phyloP scores from a whole-genome alignment of 2,888 invertebrate genomes.

The Willowsia nigromaculata region DNA sequence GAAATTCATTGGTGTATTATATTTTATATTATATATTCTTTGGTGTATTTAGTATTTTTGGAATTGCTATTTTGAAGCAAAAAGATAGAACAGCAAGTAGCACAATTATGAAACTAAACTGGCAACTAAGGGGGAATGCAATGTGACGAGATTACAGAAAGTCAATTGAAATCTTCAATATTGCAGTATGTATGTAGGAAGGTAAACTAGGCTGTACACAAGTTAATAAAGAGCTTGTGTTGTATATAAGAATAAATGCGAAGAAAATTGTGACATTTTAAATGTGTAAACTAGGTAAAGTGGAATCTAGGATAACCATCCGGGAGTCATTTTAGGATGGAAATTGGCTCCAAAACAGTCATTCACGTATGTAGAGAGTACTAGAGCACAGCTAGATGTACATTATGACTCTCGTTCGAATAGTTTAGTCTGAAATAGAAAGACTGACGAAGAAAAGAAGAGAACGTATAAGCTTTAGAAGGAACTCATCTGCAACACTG shows the following conservation, averaged over 20 bases:
- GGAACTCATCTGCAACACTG: slow-evolving; percentile 62
- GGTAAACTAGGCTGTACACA: neutral
- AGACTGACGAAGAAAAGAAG: neutral
- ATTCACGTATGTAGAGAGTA: neutral
- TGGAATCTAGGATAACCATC: slow-evolving; percentile 31
- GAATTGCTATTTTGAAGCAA: too few species aligned
- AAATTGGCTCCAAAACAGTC: neutral
- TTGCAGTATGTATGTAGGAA: too few species aligned
- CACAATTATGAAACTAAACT: too few species aligned
- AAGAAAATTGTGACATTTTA: slow-evolving; percentile 42
- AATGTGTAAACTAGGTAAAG: slow-evolving; percentile 33
- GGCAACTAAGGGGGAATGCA: too few species aligned
- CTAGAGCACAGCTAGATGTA: neutral
- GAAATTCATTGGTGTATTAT: too few species aligned
- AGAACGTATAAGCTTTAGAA: neutral
- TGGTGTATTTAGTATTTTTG: too few species aligned
- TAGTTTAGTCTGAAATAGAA: neutral
- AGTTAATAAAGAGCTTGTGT: neutral
- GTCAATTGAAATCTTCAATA: too few species aligned
- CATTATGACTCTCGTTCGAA: neutral
- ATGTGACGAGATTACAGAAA: too few species aligned
- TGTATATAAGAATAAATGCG: neutral
- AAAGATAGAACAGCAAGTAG: too few species aligned
- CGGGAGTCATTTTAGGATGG: slow-evolving; percentile 32
- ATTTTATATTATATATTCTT: too few species aligned